Percentiles rank a stretch among this genome's conserved stretches.
Evolutionary conservation across 2,797 vertebrate genomes (phyloP).

Genomic region (Paedocypris micromegethes): DNA sequence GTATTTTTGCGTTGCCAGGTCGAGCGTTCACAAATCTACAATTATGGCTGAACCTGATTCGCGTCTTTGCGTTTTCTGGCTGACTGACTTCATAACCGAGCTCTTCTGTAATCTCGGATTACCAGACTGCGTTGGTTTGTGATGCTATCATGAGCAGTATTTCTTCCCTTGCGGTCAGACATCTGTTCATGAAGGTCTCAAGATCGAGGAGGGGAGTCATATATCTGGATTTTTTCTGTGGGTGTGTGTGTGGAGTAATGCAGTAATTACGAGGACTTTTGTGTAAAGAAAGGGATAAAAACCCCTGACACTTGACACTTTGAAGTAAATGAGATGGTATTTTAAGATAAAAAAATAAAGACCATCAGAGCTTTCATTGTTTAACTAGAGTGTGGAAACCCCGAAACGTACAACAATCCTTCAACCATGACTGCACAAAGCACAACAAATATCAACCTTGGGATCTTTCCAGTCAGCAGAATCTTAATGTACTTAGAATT

Average conservation of each 20-base stretch:
- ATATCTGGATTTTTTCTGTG: not conserved
- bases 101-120: conserved; percentile 3
- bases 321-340: no score
- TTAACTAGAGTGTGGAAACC: not conserved
- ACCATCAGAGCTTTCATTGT: not conserved
- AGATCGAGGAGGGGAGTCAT: not conserved
- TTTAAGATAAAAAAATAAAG: no score
- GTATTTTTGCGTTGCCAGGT: no score
- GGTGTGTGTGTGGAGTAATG: not conserved
- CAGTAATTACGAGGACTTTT: conserved; percentile 6
- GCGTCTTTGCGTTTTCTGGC: not conserved
- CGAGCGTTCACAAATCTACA: not conserved
- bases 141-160: not conserved
- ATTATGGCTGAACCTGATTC: not conserved
- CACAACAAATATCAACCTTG: not conserved
- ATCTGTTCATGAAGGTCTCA: not conserved
- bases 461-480: conserved; percentile 18
- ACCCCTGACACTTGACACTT: not conserved
- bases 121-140: not conserved
- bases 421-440: not conserved
- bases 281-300: not conserved
- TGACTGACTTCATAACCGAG: conserved; percentile 8
- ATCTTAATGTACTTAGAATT: conserved; percentile 6
- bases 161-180: not conserved
- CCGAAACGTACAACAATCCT: not conserved